phyloP scores from a whole-genome alignment of 1,140 invertebrate species.

The Drosophila sturtevanti region DNA sequence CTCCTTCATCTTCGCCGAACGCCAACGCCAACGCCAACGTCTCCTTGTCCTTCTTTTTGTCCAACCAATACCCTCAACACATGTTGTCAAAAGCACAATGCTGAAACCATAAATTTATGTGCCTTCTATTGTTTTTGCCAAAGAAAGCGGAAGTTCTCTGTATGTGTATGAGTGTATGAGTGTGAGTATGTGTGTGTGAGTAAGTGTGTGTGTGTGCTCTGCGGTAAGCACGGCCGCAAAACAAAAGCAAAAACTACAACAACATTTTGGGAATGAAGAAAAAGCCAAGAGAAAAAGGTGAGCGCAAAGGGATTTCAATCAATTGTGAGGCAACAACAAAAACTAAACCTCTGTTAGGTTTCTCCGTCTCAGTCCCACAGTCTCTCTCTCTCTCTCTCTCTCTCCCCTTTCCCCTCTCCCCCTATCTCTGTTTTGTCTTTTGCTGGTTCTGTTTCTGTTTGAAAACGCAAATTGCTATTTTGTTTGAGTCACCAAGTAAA shows the following conservation, averaged over 20 bases:
- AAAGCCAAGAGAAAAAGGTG: constrained; percentile 63
- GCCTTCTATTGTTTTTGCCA: constrained; percentile 80
- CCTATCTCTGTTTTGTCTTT: background rate
- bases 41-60: too few relatives aligned
- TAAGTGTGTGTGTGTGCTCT: constrained; percentile 26
- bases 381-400: constrained; percentile 24
- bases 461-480: constrained; percentile 78
- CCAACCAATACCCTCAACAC: constrained; percentile 52
- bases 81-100: constrained; percentile 80
- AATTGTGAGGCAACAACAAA: constrained; percentile 72
- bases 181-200: background rate
- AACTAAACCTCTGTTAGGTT: constrained; percentile 68
- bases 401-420: constrained; percentile 13
- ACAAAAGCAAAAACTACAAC: constrained; percentile 52
- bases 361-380: constrained; percentile 3
- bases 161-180: constrained; percentile 16
- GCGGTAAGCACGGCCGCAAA: constrained; percentile 15
- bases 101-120: constrained; percentile 81
- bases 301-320: constrained; percentile 77
- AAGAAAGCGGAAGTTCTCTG: constrained; percentile 76
- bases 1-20: background rate
- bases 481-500: constrained; percentile 53
- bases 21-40: too few relatives aligned
- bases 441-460: constrained; percentile 48
- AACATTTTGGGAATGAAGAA: constrained; percentile 26